Percentiles rank a stretch among this genome's conserved stretches.
Evolutionary conservation across 2,888 invertebrate genomes (phyloP).

Genomic region (Galeopsomyia nigrocyanea): DNA sequence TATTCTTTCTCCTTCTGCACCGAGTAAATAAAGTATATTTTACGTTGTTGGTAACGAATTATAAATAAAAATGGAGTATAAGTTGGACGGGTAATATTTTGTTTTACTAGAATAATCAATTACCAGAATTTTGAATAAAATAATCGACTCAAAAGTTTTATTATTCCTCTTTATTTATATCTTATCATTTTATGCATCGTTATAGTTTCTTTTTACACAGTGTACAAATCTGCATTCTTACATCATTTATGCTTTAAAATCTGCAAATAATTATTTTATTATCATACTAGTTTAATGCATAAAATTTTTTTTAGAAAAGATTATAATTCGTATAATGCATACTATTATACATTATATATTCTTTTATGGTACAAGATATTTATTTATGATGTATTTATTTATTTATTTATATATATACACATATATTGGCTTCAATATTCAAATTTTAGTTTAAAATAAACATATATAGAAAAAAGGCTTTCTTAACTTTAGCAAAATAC

Average conservation of each 20-base stretch:
- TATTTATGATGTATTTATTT: too few relatives aligned
- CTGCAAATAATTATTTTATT: too few relatives aligned
- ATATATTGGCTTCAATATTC: too few relatives aligned
- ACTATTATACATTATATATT: conserved; percentile 38
- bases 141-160: neutral
- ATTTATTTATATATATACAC: too few relatives aligned
- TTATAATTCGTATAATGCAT: conserved; percentile 13
- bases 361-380: conserved; percentile 39
- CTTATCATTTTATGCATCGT: conserved; percentile 33
- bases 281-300: conserved; percentile 17
- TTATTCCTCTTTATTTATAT: conserved; percentile 39
- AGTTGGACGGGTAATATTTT: neutral
- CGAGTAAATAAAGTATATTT: too few relatives aligned
- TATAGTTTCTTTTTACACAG: conserved; percentile 46
- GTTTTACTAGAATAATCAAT: too few relatives aligned
- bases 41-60: too few relatives aligned
- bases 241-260: conserved; percentile 10
- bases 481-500: too few relatives aligned
- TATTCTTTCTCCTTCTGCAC: too few relatives aligned
- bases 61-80: too few relatives aligned
- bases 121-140: neutral
- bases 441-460: too few relatives aligned
- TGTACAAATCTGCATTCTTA: conserved; percentile 44
- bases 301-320: conserved; percentile 24
- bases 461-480: too few relatives aligned